phyloP scores from a whole-genome alignment of 2,797 vertebrate genomes.

The Crenuchus spilurus region DNA sequence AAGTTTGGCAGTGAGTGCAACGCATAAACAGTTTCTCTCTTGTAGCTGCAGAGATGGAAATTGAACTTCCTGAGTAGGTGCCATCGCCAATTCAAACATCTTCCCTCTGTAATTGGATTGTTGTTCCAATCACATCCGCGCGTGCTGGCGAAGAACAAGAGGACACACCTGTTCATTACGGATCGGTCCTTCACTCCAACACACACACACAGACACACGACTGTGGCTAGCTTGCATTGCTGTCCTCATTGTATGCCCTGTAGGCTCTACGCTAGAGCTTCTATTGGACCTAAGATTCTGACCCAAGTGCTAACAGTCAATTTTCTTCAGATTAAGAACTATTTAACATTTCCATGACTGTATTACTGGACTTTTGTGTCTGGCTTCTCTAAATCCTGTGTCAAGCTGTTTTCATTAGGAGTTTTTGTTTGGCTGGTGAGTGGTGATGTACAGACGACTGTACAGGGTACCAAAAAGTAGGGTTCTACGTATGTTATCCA shows the following conservation, averaged over 20 bases:
- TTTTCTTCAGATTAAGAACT: too few species aligned
- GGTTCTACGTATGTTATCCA: too few species aligned
- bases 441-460: too few species aligned
- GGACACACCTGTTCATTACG: constrained; percentile 44
- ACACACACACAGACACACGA: constrained; percentile 11
- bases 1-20: constrained; percentile 1
- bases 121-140: constrained; percentile 16
- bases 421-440: too few species aligned
- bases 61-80: constrained; percentile 15
- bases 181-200: not conserved
- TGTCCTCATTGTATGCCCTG: not conserved
- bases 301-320: too few species aligned
- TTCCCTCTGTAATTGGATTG: constrained; percentile 33
- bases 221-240: not conserved
- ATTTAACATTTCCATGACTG: too few species aligned
- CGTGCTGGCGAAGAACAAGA: constrained; percentile 20
- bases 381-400: too few species aligned
- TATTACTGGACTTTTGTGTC: too few species aligned
- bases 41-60: constrained; percentile 19
- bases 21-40: constrained; percentile 3
- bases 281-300: not conserved
- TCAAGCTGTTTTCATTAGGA: too few species aligned
- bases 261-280: not conserved
- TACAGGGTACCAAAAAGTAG: too few species aligned
- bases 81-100: constrained; percentile 3